phyloP scores from a whole-genome alignment of 2,113 vertebrate genomes.

The Ailurus styani region DNA sequence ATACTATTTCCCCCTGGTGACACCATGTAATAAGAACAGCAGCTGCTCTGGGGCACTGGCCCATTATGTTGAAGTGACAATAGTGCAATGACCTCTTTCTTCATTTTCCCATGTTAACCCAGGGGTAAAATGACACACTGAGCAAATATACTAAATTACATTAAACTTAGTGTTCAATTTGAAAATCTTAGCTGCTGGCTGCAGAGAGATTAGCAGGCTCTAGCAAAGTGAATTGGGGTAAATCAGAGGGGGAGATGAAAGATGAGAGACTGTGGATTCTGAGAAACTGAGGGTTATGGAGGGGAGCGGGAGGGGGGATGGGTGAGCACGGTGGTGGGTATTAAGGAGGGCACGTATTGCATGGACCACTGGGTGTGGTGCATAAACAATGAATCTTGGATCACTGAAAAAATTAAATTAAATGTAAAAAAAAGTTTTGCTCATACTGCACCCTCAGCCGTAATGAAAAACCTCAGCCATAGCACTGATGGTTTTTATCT shows the following conservation, averaged over 20 bases:
- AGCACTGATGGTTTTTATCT: background rate
- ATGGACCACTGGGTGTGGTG: too few relatives aligned
- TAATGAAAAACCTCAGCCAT: background rate
- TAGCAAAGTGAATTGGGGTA: too few relatives aligned
- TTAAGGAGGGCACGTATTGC: too few relatives aligned
- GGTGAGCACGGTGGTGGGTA: too few relatives aligned
- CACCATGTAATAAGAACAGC: constrained; percentile 46
- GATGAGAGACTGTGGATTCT: too few relatives aligned
- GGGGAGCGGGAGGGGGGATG: too few relatives aligned
- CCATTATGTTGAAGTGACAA: constrained; percentile 48
- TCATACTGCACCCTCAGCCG: background rate
- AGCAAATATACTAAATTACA: constrained; percentile 58
- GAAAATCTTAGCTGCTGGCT: constrained; percentile 47
- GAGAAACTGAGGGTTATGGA: too few relatives aligned
- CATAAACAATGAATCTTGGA: too few relatives aligned
- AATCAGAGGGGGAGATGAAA: too few relatives aligned
- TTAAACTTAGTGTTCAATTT: constrained; percentile 27
- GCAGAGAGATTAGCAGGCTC: constrained; percentile 13
- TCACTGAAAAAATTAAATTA: too few relatives aligned
- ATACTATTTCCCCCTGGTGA: background rate
- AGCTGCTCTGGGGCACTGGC: constrained; percentile 44
- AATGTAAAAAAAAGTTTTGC: too few relatives aligned
- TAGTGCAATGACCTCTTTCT: constrained; percentile 53
- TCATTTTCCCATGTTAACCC: constrained; percentile 53
- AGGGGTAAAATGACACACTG: constrained; percentile 32